phyloP scores from a whole-genome alignment of 2,113 vertebrate genomes.

The Microtus oregoni region DNA sequence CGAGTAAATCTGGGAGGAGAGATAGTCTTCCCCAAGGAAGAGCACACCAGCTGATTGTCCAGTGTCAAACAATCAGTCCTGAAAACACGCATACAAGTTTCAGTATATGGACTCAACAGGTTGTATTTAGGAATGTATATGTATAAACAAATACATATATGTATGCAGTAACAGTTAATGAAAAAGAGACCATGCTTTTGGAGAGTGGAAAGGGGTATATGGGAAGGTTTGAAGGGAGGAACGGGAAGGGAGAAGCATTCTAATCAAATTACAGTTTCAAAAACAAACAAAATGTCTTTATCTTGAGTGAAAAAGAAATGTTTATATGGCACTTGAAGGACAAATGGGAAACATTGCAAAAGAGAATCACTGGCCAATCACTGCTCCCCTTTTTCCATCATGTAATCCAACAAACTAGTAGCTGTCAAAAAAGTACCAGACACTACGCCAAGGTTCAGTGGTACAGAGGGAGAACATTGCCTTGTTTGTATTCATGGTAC shows the following conservation, averaged over 20 bases:
- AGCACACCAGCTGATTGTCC: not conserved
- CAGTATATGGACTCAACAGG: not conserved
- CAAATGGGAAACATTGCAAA: not conserved
- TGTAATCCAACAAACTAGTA: not conserved
- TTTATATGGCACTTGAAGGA: not conserved
- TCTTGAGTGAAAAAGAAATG: not conserved
- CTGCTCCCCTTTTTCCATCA: not conserved
- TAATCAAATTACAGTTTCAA: not conserved
- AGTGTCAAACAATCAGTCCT: not conserved
- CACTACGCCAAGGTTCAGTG: not conserved
- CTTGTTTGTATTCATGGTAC: not conserved
- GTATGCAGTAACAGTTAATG: not conserved
- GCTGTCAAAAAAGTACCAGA: not conserved
- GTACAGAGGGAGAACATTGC: not conserved
- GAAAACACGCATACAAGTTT: not conserved
- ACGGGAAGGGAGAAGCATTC: not conserved
- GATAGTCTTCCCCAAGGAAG: not conserved
- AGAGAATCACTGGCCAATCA: not conserved
- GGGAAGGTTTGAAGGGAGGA: not conserved
- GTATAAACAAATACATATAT: not conserved
- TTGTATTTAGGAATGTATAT: not conserved
- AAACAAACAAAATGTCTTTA: not conserved
- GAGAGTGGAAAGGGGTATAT: not conserved
- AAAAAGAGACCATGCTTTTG: not conserved
- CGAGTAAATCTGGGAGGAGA: not conserved